Base-by-base conservation (phyloP, 2,888 invertebrate genomes). In the Euspilapteryx auroguttella region DNA sequence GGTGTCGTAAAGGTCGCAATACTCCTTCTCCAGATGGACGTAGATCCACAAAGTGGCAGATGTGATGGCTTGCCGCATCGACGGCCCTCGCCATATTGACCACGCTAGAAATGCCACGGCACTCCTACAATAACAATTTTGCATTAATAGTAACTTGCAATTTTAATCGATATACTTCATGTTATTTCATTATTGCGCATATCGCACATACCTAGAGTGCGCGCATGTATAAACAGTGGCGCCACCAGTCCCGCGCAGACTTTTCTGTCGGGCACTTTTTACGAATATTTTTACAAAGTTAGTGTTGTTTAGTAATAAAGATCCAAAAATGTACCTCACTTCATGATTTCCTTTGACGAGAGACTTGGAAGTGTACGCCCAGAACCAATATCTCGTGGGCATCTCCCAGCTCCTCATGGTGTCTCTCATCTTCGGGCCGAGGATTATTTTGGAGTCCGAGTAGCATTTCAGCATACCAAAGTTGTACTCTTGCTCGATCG, bases 351-450 rank as follows among this genome's bases (percentile, higher is more conserved):
- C 36, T 30, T 42, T 55, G 10, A 49, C 10, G 8, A 54, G 35
- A 11, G 49, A 73, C 45, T 85, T 86, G 53, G 93, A 90, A 1
- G 90, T 79, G 48, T 85, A 82, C 2, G 81, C 78, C 34, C 89
- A 90, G 53, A 94, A 81, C 94, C 94, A 95, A 52, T 86, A 92
- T 44, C 93, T 90, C 1, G 89, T 83, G 9, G 88, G 83, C 63
- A 87, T 87, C 49, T 95, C 91, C 94, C 94, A 95, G 31, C 83
- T 79, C 34, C 85, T 81, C 75, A 94, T 80, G 0, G 86, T 88
- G 32, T 85, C 85, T 29, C 86, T 78, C 46, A 91, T 85, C 14
- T 84, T 86, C 0, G 86, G 81, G 10, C 85, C 84, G 39, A 83
- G 76, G 39, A 94, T 84, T 27, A 90, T 71, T 34, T 81, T 83